Percentiles rank a stretch among this genome's conserved stretches.
These are phyloP conservation scores for Ips typographus DNA, from an alignment of 1,140 invertebrate genomes.

Conservation along the genomic window DNA sequence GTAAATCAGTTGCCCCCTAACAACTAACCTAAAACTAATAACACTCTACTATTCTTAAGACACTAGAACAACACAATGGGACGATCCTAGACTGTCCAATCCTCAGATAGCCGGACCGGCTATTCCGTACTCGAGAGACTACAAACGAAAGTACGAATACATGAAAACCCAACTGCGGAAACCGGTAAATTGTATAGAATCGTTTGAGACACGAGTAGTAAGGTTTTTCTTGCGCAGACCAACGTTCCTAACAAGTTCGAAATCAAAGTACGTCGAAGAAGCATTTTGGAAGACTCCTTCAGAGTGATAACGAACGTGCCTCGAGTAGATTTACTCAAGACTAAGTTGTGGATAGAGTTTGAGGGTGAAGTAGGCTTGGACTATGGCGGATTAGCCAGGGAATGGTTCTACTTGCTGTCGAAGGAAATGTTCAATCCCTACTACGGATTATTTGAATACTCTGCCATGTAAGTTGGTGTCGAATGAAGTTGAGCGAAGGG, in stretches of 20 bases:
- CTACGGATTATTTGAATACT: conserved; percentile 98
- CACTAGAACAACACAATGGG: conserved; percentile 96
- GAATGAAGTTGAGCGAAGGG: too few relatives aligned
- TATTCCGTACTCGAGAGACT: conserved; percentile 96
- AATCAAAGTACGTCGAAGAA: conserved; percentile 86
- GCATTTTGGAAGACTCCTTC: conserved; percentile 95
- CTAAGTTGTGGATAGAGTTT: conserved; percentile 98
- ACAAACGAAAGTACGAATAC: conserved; percentile 98
- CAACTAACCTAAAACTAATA: background rate
- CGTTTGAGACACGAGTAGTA: background rate
- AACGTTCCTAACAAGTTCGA: conserved; percentile 98
- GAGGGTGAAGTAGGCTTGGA: conserved; percentile 96
- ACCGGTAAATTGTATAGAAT: conserved; percentile 69
- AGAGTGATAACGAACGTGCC: conserved; percentile 81
- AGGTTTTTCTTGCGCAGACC: conserved; percentile 60
- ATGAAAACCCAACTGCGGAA: conserved; percentile 94
- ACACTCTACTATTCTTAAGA: conserved; percentile 59
- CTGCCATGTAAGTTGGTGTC: conserved; percentile 81
- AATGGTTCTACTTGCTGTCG: conserved; percentile 98
- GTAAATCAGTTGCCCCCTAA: conserved; percentile 67
- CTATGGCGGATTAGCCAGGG: conserved; percentile 94
- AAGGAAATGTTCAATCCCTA: conserved; percentile 99
- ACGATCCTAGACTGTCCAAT: conserved; percentile 96
- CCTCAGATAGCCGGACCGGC: conserved; percentile 95
- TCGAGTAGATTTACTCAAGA: conserved; percentile 87